Base-by-base conservation (phyloP, 2,797 vertebrate species). In the Oreochromis mossambicus region DNA sequence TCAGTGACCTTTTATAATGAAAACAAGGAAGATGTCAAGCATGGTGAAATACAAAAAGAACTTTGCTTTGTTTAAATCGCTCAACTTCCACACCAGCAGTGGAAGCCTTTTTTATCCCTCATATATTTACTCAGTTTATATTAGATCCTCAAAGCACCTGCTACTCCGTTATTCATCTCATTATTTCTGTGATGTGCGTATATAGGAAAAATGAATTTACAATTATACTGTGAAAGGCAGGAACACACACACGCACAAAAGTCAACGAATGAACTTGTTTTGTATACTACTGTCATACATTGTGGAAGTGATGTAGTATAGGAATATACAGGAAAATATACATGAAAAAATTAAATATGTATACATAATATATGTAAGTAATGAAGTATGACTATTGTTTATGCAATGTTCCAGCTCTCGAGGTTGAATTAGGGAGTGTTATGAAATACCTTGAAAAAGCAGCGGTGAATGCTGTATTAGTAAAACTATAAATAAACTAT, bases 1-100 rank as follows among this genome's bases (percentile, higher is more conserved):
- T 76, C 38, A 78, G 4, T 80, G 58, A 90, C 77, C 73, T 86
- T 84, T 89, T 79, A 66, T 32, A 36, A 77, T 86, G 51, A 82
- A 84, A 85, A 78, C 9, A n/a, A 36, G 17, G 17, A 78, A 83
- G 77, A 32, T 21, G 8, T 54, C 41, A 70, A 73, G 41, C 66
- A 48, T 3, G 4, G n/a, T 15, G 3, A 11, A 76, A 21, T 24
- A 43, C 80, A 86, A 43, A 41, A 58, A 29, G 14, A 48, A 73
- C 24, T 82, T 78, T 86, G 5, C 7, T 43, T 66, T 79, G 19
- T 81, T 61, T 82, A 48, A 76, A 56, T 77, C 6, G 24, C 12
- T 55, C 15, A 19, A 73, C 41, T 73, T 73, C 15, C 24, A 1
- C 26, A 48, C 15, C 78, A 77, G 48, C 83, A 81, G 34, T 12